phyloP scores from a whole-genome alignment of 2,888 invertebrate species.

The Erebia ligea region DNA sequence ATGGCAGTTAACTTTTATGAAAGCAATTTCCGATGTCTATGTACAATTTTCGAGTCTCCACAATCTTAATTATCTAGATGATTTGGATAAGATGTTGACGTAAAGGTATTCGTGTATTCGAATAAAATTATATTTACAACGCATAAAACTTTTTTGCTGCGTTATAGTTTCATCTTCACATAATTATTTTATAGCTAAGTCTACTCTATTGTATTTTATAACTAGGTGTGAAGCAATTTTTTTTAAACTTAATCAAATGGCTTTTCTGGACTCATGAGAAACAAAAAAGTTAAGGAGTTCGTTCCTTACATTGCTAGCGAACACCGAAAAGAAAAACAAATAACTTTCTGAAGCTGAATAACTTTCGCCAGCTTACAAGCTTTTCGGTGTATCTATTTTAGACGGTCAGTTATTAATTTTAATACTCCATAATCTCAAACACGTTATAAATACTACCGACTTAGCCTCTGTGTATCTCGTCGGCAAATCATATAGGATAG shows the following conservation, averaged over 20 bases:
- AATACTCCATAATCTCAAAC: conserved; percentile 2
- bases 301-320: not conserved
- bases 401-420: not conserved
- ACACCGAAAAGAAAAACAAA: not conserved
- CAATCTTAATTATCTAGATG: conserved; percentile 23
- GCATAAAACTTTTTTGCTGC: not conserved
- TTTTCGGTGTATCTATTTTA: not conserved
- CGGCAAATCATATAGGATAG: conserved; percentile 30
- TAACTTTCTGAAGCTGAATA: not conserved
- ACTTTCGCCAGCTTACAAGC: not conserved
- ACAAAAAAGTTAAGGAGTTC: not conserved
- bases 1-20: conserved; percentile 31
- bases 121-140: not conserved
- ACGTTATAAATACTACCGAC: conserved; percentile 13
- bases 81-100: conserved; percentile 1
- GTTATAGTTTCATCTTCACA: too few relatives aligned
- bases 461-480: conserved; percentile 7
- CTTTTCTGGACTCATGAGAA: not conserved
- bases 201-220: too few relatives aligned
- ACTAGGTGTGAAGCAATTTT: too few relatives aligned
- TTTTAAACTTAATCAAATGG: too few relatives aligned
- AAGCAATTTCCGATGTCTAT: conserved; percentile 22
- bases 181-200: too few relatives aligned
- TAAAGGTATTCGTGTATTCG: not conserved
- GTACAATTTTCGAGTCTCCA: conserved; percentile 20